Base-by-base conservation (phyloP, 2,113 vertebrate genomes). In the Myotis brandtii region DNA sequence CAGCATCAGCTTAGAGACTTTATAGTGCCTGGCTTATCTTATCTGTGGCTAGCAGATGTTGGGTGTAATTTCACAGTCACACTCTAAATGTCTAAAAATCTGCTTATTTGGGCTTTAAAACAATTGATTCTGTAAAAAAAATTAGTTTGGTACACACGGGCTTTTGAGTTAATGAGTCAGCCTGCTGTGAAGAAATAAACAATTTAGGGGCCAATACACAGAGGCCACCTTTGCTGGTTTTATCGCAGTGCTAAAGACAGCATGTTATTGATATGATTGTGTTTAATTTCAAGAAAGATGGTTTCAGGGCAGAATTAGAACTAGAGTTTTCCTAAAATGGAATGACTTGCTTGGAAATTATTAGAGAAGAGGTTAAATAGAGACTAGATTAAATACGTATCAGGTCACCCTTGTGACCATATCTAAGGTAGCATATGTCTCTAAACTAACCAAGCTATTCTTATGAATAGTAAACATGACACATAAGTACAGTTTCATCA, bases 201-300 rank as follows among this genome's bases (percentile, higher is more conserved):
- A 81, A 72, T 3, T 0, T 54, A 50, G 9, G 11, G 43, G 32
- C 18, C 18, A 10, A 20, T n/a, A 79, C n/a, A 23, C n/a, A 80
- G 34, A 67, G 27, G 14, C 18, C 8, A 9, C 34, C 5, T 83
- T 72, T 66, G 16, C 34, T 62, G 3, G 13, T 66, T 46, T 89
- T 52, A 2, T 50, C 56, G 50, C 27, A 73, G 16, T 62, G 40
- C 14, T 46, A 59, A 85, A 69, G 62, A 69, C 7, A 80, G 13
- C 32, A 30, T 73, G 81, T 92, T 77, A 40, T 34, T 72, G 64
- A 23, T 2, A 76, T 40, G 13, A 70, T 34, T 43, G 86, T 20
- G 81, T 54, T 85, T 52, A 59, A 11, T 79, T 95, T 96, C 14
- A 66, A 88, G 56, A 80, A 79, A 73, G 16, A 56, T 64, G 72